phyloP scores from a whole-genome alignment of 2,888 invertebrate species.

The Xanthia togata region DNA sequence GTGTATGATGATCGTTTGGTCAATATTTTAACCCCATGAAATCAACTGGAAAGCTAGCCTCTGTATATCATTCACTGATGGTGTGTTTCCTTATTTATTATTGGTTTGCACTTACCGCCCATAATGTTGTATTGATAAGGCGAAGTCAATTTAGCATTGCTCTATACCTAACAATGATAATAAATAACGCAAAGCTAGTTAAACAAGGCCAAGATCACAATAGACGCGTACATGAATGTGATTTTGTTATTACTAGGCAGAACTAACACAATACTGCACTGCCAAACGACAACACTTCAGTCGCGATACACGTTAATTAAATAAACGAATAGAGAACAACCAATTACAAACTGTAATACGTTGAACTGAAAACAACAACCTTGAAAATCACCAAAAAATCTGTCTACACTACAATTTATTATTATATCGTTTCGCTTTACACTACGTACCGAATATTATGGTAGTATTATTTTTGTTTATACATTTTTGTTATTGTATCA shows the following conservation, averaged over 20 bases:
- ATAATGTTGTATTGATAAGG: slow-evolving; percentile 76
- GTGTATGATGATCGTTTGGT: slow-evolving; percentile 41
- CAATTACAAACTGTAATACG: slow-evolving; percentile 78
- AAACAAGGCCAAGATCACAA: slow-evolving; percentile 83
- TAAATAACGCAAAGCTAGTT: slow-evolving; percentile 76
- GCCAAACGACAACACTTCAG: slow-evolving; percentile 75
- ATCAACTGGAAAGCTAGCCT: slow-evolving; percentile 54
- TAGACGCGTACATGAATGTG: slow-evolving; percentile 63
- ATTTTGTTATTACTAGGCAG: slow-evolving; percentile 64
- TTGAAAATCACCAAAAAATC: slow-evolving; percentile 83
- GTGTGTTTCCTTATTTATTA: slow-evolving; percentile 56
- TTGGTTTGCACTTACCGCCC: slow-evolving; percentile 82
- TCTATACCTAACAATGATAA: slow-evolving; percentile 71
- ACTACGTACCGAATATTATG: slow-evolving; percentile 79
- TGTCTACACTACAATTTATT: slow-evolving; percentile 75
- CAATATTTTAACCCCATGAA: slow-evolving; percentile 49
- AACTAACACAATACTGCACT: slow-evolving; percentile 68
- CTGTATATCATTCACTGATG: slow-evolving; percentile 65
- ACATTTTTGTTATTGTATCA: slow-evolving; percentile 65
- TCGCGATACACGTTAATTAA: slow-evolving; percentile 81
- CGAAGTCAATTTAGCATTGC: slow-evolving; percentile 78
- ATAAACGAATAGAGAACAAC: slow-evolving; percentile 81
- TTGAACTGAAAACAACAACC: slow-evolving; percentile 84
- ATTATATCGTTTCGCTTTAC: slow-evolving; percentile 63
- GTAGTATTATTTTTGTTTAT: slow-evolving; percentile 62